phyloP scores from a whole-genome alignment of 2,888 invertebrate species.

The Keiferia lycopersicella region DNA sequence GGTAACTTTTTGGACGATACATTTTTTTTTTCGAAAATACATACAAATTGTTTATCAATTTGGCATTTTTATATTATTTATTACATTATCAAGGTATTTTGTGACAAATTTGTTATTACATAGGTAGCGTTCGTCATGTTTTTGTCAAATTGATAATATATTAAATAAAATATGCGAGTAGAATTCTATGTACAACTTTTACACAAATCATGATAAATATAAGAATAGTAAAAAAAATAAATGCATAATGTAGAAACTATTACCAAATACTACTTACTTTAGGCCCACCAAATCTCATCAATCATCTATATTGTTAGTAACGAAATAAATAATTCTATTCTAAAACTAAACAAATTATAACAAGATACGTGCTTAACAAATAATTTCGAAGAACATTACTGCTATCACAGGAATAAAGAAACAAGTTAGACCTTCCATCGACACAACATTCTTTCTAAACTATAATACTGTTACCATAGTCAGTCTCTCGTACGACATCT shows the following conservation, averaged over 20 bases:
- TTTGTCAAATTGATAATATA: no score
- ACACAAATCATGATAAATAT: no score
- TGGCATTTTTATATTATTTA: not conserved
- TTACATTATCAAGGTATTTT: not conserved
- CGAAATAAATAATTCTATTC: conserved; percentile 27
- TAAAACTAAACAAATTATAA: not conserved
- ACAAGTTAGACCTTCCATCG: conserved; percentile 41
- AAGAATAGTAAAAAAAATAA: not conserved
- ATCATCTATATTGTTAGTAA: not conserved
- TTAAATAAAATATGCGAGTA: no score
- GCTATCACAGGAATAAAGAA: conserved; percentile 70
- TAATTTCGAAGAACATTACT: conserved; percentile 32
- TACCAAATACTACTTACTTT: not conserved
- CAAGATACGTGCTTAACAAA: not conserved
- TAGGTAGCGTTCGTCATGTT: no score
- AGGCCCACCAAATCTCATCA: conserved; percentile 2
- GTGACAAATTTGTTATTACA: no score
- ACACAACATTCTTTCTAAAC: conserved; percentile 25
- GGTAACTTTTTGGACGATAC: conserved; percentile 38
- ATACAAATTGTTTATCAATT: not conserved
- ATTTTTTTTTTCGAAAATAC: not conserved
- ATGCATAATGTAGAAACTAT: not conserved
- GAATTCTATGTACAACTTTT: no score
- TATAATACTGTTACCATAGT: conserved; percentile 31
- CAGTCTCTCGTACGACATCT: conserved; percentile 31